Evolutionary conservation across 2,888 invertebrate genomes (phyloP).

Genomic region (Chrysotoxum bicinctum): DNA sequence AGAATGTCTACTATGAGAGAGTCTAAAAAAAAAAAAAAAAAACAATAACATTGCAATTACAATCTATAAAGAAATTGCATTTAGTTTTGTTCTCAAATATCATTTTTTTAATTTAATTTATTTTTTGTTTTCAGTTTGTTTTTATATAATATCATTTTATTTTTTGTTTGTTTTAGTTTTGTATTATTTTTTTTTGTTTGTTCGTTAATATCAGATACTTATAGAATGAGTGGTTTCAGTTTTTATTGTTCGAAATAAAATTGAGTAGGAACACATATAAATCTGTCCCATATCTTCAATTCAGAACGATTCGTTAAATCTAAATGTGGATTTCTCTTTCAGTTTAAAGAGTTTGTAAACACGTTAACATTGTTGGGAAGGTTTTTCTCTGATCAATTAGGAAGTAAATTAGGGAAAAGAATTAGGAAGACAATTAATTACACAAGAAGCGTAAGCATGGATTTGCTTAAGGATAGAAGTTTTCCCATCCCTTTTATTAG

Average conservation of each 20-base stretch:
- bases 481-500: not conserved
- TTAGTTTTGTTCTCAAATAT: conserved; percentile 22
- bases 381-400: not conserved
- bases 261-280: not conserved
- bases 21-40: conserved; percentile 68
- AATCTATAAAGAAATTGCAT: conserved; percentile 27
- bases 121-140: conserved; percentile 25
- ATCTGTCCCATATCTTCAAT: not conserved
- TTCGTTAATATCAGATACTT: not conserved
- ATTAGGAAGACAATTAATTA: not conserved
- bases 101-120: conserved; percentile 29
- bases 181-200: not conserved
- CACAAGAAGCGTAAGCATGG: not conserved
- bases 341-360: not conserved
- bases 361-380: not conserved
- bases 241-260: not conserved
- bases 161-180: conserved; percentile 21
- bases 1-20: conserved; percentile 77
- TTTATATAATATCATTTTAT: conserved; percentile 34
- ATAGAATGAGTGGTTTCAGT: not conserved
- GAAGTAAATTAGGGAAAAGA: too few relatives aligned
- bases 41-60: not conserved
- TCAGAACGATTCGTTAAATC: not conserved
- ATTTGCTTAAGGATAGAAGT: not conserved
- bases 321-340: not conserved